Conservation (phyloP, 2,797 vertebrate species). For the Amphiprion clarkii region DNA sequence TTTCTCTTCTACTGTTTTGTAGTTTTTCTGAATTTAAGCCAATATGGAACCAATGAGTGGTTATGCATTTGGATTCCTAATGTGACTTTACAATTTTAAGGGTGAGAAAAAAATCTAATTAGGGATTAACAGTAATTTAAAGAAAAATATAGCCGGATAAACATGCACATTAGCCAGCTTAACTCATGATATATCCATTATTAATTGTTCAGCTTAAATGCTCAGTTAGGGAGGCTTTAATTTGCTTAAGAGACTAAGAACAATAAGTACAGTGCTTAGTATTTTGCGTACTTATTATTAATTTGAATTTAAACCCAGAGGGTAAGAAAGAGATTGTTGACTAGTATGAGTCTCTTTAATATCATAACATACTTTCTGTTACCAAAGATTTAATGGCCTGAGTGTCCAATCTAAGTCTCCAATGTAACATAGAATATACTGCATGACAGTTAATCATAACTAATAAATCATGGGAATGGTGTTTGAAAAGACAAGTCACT, state of each 20-base stretch:
- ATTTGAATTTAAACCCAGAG: slow-evolving; percentile 10
- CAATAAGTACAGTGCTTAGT: slow-evolving; percentile 1
- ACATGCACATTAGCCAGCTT: slow-evolving; percentile 51
- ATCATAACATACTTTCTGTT: slow-evolving; percentile 65
- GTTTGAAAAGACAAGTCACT: slow-evolving; percentile 40
- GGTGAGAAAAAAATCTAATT: slow-evolving; percentile 34
- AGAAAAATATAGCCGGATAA: slow-evolving; percentile 51
- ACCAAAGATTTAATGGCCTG: slow-evolving; percentile 59
- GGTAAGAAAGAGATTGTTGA: neutral
- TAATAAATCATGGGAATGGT: slow-evolving; percentile 56
- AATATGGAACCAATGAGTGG: neutral
- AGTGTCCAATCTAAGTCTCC: slow-evolving; percentile 25
- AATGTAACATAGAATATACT: slow-evolving; percentile 61
- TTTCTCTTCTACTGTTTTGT: neutral
- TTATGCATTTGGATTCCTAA: neutral
- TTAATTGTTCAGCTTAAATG: slow-evolving; percentile 74
- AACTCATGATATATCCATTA: slow-evolving; percentile 54
- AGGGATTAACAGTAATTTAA: slow-evolving; percentile 66
- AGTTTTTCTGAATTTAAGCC: slow-evolving; percentile 1
- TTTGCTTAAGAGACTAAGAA: slow-evolving; percentile 44
- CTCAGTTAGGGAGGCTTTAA: slow-evolving; percentile 48
- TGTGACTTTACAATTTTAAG: neutral
- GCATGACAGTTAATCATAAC: slow-evolving; percentile 37
- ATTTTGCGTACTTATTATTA: slow-evolving; percentile 17
- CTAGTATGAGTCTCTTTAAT: slow-evolving; percentile 36